Evolutionary conservation across 2,888 invertebrate species (phyloP).

Genomic region (Pedicia rivosa): DNA sequence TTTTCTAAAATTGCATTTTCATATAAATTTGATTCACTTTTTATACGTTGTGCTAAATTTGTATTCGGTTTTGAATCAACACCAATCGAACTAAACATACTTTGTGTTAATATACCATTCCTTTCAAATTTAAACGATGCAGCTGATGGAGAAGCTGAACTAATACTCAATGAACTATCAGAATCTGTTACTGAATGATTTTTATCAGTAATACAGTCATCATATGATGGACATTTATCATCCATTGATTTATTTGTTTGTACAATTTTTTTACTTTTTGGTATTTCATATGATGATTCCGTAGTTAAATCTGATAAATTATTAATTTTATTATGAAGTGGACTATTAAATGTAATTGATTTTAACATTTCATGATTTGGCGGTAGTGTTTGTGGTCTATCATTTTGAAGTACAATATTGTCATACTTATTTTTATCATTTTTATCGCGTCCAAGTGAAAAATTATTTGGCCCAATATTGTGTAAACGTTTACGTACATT

Average conservation of each 20-base stretch:
- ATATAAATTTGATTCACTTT: slow-evolving; percentile 7
- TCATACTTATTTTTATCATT: slow-evolving; percentile 1
- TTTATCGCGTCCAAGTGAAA: slow-evolving; percentile 17
- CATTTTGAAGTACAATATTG: slow-evolving; percentile 8
- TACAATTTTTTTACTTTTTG: slow-evolving; percentile 17
- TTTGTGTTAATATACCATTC: slow-evolving; percentile 9
- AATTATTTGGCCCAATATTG: slow-evolving; percentile 9
- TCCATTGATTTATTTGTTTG: slow-evolving; percentile 11
- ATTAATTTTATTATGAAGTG: slow-evolving; percentile 19
- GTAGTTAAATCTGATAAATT: slow-evolving; percentile 20
- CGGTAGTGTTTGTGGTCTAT: slow-evolving; percentile 27
- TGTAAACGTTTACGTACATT: slow-evolving; percentile 21
- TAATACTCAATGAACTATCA: slow-evolving; percentile 3
- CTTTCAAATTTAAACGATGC: slow-evolving; percentile 1
- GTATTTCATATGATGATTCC: slow-evolving; percentile 24
- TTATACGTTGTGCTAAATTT: neutral
- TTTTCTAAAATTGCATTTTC: slow-evolving; percentile 1
- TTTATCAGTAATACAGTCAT: slow-evolving; percentile 19
- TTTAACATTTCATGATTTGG: slow-evolving; percentile 26
- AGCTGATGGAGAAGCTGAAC: neutral
- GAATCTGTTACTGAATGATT: slow-evolving; percentile 3
- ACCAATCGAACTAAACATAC: slow-evolving; percentile 4
- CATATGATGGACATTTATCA: slow-evolving; percentile 22
- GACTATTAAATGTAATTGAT: slow-evolving; percentile 27
- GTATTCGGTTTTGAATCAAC: neutral